Conservation (phyloP, 2,888 invertebrate species). For the Cotesia congregata region DNA sequence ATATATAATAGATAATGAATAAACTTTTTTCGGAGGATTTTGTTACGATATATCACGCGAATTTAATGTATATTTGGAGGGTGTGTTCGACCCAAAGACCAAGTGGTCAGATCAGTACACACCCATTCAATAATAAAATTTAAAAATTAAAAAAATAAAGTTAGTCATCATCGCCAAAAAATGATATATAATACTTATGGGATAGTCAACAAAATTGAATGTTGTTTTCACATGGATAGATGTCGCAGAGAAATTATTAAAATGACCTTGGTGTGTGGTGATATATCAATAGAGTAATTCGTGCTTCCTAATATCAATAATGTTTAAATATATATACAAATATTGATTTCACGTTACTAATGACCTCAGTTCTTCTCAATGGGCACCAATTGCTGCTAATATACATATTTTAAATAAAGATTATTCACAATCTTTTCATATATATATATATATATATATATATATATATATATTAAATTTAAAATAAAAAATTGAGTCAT, state of each 20-base stretch:
- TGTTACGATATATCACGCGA: conserved; percentile 29
- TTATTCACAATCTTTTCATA: too few relatives aligned
- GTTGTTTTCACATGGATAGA: conserved; percentile 12
- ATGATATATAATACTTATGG: not conserved
- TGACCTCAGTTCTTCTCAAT: not conserved
- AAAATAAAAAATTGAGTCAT: not conserved
- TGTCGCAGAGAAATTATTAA: conserved; percentile 12
- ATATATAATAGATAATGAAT: conserved; percentile 31
- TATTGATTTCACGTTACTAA: not conserved
- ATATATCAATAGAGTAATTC: not conserved
- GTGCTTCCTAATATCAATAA: not conserved
- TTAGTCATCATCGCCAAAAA: not conserved
- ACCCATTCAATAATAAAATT: conserved; percentile 1
- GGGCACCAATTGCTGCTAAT: not conserved
- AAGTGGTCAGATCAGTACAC: conserved; percentile 15
- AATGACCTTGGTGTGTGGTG: conserved; percentile 13
- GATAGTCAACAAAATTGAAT: not conserved
- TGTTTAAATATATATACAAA: conserved; percentile 1
- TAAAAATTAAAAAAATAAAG: not conserved
- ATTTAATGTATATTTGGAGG: conserved; percentile 22
- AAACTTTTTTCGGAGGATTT: conserved; percentile 16
- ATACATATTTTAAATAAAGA: too few relatives aligned
- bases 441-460: too few relatives aligned
- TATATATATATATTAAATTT: not conserved
- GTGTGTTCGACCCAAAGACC: conserved; percentile 32